Percentiles rank a stretch among this genome's conserved stretches.
Conservation (phyloP, 2,797 vertebrate species). For the Moxostoma hubbsi region DNA sequence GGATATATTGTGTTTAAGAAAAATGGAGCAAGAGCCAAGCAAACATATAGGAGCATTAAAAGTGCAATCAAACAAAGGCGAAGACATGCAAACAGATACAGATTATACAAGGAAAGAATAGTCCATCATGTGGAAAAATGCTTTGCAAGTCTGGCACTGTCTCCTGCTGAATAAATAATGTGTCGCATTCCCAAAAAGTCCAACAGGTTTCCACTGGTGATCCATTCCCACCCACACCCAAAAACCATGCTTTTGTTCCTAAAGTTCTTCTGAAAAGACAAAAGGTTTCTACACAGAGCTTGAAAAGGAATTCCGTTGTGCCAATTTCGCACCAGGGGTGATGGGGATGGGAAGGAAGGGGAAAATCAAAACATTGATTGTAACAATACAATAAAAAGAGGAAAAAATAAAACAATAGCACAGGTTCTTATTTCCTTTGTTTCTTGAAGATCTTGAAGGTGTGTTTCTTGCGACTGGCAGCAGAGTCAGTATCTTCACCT, state of each 20-base stretch:
- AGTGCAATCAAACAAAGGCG: constrained; percentile 77
- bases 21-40: constrained; percentile 75
- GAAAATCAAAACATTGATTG: constrained; percentile 32
- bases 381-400: constrained; percentile 57
- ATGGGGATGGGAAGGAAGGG: not conserved
- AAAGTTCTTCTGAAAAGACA: constrained; percentile 51
- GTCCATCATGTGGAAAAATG: constrained; percentile 64
- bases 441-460: constrained; percentile 99
- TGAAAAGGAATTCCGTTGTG: constrained; percentile 60
- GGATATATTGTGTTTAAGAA: constrained; percentile 63
- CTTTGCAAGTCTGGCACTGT: constrained; percentile 70
- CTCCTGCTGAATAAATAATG: constrained; percentile 83
- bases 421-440: constrained; percentile 87
- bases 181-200: constrained; percentile 70
- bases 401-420: constrained; percentile 58
- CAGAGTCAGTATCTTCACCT: constrained; percentile 92
- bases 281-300: constrained; percentile 66
- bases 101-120: constrained; percentile 68
- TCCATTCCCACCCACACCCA: not conserved
- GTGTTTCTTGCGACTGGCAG: constrained; percentile 93
- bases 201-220: not conserved
- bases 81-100: constrained; percentile 81
- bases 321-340: constrained; percentile 56
- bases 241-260: constrained; percentile 27
- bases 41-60: constrained; percentile 79